These are phyloP conservation scores for Habrosyne pyritoides DNA, from an alignment of 2,888 invertebrate genomes.

Conservation along the genomic window DNA sequence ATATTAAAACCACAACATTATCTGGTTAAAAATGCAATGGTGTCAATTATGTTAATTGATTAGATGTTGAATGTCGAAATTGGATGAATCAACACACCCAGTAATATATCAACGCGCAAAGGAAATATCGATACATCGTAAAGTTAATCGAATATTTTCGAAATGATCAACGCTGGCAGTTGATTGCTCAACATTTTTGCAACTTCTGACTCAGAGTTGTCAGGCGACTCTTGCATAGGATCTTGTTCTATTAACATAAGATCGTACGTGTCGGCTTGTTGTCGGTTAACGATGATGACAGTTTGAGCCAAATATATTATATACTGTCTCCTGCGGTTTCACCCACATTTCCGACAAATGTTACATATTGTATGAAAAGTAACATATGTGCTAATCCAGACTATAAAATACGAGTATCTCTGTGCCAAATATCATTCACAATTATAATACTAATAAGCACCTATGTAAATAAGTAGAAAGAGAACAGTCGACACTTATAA, in stretches of 20 bases:
- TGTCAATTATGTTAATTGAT: not conserved
- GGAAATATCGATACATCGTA: not conserved
- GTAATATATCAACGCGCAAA: not conserved
- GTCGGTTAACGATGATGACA: not conserved
- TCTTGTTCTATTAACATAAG: conserved; percentile 2
- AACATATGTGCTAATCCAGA: no score
- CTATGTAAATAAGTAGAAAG: no score
- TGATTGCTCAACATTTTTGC: conserved; percentile 4
- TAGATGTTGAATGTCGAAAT: not conserved
- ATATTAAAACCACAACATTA: no score
- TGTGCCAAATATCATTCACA: no score
- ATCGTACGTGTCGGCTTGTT: not conserved
- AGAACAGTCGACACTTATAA: no score
- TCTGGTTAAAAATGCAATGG: not conserved
- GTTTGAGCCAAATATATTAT: no score
- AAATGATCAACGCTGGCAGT: not conserved
- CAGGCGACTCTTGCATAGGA: not conserved
- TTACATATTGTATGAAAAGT: no score
- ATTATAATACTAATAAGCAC: no score
- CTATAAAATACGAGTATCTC: no score
- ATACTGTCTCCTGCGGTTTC: no score
- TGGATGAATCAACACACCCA: not conserved
- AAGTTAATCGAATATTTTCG: not conserved
- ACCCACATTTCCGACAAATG: no score
- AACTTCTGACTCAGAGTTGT: not conserved